A percentile compares a stretch with the other conserved stretches of the same genome.
These are phyloP conservation scores for Hippasteria phrygiana DNA, from an alignment of 53 echinoderm and acorn worm species.

Conservation along the genomic window DNA sequence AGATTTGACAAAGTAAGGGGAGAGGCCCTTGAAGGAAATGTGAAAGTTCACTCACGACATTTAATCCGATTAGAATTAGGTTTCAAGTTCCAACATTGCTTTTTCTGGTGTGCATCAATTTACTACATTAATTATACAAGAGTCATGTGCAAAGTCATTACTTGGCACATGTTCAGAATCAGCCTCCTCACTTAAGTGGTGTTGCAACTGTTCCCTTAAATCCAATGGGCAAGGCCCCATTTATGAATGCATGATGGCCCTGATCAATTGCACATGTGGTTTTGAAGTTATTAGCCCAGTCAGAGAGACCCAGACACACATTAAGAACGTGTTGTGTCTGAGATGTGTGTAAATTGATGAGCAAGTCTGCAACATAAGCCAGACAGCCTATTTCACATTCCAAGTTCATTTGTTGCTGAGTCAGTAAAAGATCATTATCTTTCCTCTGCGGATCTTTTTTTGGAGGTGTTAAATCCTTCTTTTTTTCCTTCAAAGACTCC, in stretches of 20 bases:
- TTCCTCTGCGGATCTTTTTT: neutral
- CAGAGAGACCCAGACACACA: neutral
- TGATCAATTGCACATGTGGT: constrained; percentile 42
- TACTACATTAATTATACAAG: too few relatives aligned
- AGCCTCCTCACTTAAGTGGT: too few relatives aligned
- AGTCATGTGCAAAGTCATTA: neutral
- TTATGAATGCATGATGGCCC: constrained; percentile 7
- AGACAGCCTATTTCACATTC: constrained; percentile 39
- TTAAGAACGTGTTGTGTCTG: constrained; percentile 53
- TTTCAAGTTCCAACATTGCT: too few relatives aligned
- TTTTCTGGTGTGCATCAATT: too few relatives aligned
- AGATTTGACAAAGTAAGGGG: too few relatives aligned
- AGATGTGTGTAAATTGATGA: constrained; percentile 52
- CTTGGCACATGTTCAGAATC: neutral
- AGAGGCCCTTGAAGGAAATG: too few relatives aligned
- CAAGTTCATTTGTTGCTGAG: constrained; percentile 52
- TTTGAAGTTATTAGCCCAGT: neutral
- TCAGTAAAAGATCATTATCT: constrained; percentile 48
- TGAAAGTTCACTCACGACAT: too few relatives aligned
- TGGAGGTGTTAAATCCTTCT: neutral
- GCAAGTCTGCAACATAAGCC: constrained; percentile 26
- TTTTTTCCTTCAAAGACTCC: too few relatives aligned
- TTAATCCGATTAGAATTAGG: too few relatives aligned
- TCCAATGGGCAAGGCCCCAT: neutral
- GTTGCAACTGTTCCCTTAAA: neutral